Conservation (phyloP, 1,140 invertebrate species). For the Drosophila simulans region DNA sequence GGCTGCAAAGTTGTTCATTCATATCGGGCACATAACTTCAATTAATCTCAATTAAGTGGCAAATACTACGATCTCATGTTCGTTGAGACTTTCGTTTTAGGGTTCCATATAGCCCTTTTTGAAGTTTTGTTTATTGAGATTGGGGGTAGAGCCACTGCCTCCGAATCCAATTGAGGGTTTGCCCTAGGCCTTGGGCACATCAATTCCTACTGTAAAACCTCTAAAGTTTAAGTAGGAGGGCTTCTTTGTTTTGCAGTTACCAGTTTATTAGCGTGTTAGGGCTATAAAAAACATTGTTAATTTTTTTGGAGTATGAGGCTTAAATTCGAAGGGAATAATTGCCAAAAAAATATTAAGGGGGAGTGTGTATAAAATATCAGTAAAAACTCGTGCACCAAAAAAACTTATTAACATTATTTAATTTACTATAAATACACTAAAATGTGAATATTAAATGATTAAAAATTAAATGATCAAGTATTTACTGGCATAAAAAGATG, state of each 20-base stretch:
- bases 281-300: conserved; percentile 60
- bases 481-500: conserved; percentile 3
- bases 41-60: conserved; percentile 81
- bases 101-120: conserved; percentile 66
- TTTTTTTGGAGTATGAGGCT: neutral
- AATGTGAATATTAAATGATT: too few species aligned
- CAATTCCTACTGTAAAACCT: conserved; percentile 59
- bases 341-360: neutral
- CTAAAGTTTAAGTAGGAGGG: conserved; percentile 26
- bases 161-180: conserved; percentile 66
- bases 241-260: conserved; percentile 30
- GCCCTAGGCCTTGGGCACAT: conserved; percentile 57
- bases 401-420: too few species aligned
- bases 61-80: conserved; percentile 48
- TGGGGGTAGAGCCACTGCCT: conserved; percentile 28
- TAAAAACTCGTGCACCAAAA: too few species aligned
- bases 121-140: conserved; percentile 16
- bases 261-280: conserved; percentile 63
- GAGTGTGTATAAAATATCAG: neutral
- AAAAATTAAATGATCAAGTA: too few species aligned
- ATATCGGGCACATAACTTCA: conserved; percentile 70
- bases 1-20: conserved; percentile 74
- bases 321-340: neutral
- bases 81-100: conserved; percentile 46
- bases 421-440: too few species aligned